Evolutionary conservation across 2,888 invertebrate species (phyloP).

Genomic region (Acanthosepion pharaonis): DNA sequence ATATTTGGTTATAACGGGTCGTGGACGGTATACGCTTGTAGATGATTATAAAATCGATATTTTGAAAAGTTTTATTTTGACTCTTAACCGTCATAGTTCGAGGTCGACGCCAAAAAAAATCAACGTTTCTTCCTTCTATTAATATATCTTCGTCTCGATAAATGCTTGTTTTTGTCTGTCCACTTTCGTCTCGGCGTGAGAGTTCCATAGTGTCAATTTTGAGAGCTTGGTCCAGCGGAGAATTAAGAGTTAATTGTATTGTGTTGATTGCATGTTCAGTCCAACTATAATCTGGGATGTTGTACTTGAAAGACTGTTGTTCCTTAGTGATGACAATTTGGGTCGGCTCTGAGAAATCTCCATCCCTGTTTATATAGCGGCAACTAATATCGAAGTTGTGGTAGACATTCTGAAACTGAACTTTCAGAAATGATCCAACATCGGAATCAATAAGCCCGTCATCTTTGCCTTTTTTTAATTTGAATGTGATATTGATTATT

Average conservation of each 20-base stretch:
- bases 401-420: conserved; percentile 54
- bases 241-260: conserved; percentile 53
- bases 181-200: conserved; percentile 58
- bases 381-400: conserved; percentile 51
- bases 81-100: conserved; percentile 58
- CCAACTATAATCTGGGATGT: conserved; percentile 62
- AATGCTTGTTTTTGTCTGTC: conserved; percentile 55
- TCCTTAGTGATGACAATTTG: conserved; percentile 51
- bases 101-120: conserved; percentile 64
- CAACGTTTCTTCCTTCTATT: conserved; percentile 59
- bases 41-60: conserved; percentile 59
- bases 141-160: conserved; percentile 57
- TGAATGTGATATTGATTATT: conserved; percentile 54
- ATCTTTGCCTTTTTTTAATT: conserved; percentile 58
- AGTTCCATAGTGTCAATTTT: conserved; percentile 55
- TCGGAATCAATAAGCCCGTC: conserved; percentile 61
- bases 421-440: conserved; percentile 59
- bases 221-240: conserved; percentile 52
- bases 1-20: conserved; percentile 59
- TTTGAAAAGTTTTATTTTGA: conserved; percentile 51
- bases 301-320: conserved; percentile 54
- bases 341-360: conserved; percentile 49
- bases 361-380: conserved; percentile 53
- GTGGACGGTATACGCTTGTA: conserved; percentile 60
- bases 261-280: conserved; percentile 57